Base-by-base conservation (phyloP, 2,113 vertebrate species). In the Oryzias javanicus region DNA sequence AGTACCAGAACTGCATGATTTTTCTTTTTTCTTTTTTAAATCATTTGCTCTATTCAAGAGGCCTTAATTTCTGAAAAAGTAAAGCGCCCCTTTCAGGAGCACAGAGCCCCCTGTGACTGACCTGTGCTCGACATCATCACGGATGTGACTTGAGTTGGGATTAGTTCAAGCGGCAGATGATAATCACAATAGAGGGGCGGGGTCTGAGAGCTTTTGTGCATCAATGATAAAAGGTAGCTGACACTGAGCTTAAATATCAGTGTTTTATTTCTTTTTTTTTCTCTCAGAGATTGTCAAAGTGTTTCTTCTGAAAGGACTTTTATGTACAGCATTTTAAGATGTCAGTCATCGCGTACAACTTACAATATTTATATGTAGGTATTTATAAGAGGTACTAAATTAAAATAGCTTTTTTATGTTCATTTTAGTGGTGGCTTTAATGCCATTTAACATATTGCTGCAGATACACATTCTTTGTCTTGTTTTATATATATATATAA, bases 311-410 rank as follows among this genome's bases (percentile, higher is more conserved):
- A 91, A 83, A 84, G 70, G 82, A 86, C 82, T 78, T 83, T 88
- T 71, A 77, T 90, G 87, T 89, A 88, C 92, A 89, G 86, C 84
- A 87, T 82, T 86, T 93, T 86, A 63, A 87, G 89, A 91, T 80
- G 89, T 89, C 87, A 76, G 79, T 86, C 85, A 81, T 74, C 75
- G 85, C 91, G 87, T 90, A 89, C 89, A 88, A 47, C 91, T 84
- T 88, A 89, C 92, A 92, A 93, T 94, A 92, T 94, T 95, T 95
- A 94, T 92, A 85, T 89, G 74, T 87, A 86, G 83, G 85, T 92
- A 91, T 92, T 92, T 91, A 92, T 88, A 86, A 78, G 46, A 85
- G 84, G 79, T 86, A 81, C 72, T 89, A 90, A 90, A 87, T 89
- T 89, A 81, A 88, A 80, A 76, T 61, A 60, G 60, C 68, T 64